Base-by-base conservation (phyloP, 2,113 vertebrate genomes). In the Nannospalax galili region DNA sequence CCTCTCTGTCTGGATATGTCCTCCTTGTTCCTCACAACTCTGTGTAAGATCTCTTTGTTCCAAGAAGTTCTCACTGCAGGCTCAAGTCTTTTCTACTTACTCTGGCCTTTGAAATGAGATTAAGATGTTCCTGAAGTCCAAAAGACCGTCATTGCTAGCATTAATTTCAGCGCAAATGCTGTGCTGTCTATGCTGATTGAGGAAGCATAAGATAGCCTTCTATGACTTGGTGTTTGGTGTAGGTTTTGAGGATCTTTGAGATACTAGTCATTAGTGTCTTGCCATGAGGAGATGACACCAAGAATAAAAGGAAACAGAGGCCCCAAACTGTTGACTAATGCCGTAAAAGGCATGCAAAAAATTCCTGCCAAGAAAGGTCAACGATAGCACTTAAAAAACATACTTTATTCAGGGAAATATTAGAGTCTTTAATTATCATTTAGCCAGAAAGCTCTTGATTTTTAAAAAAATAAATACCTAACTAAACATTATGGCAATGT, bases 401-500 rank as follows among this genome's bases (percentile, higher is more conserved):
- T 94, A 90, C 60, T 90, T 91, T 60, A 79, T n/a, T 78, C 74
- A 48, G 64, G 62, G 17, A 16, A 79, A 52, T 6, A 26, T 52
- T 56, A 24, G 12, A 73, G 24, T 73, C 64, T 94, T 82, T 84
- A 69, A 75, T 80, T 45, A 85, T 90, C 73, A 64, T 86, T 95
- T 92, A 91, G 32, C 28, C 62, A 88, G 79, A 72, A 87, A 58
- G 37, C 30, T 69, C 52, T 90, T 84, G 70, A 85, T 52, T 79
- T 94, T 89, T 74, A 81, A 35, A 48, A 70, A 56, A 14, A 87
- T n/a, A 91, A 95, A 92, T 64, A 62, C 74, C 58, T 42, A 64
- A 82, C 4, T 67, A 96, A 94, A 92, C n/a, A 90, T 96, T 96
- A 69, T 97, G 84, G 67, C 95, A 97, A 94, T 94, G n/a, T 88